These are phyloP conservation scores for Zoanthus sansibaricus DNA, from an alignment of 92 coral and sea anemone genomes.

Conservation along the genomic window DNA sequence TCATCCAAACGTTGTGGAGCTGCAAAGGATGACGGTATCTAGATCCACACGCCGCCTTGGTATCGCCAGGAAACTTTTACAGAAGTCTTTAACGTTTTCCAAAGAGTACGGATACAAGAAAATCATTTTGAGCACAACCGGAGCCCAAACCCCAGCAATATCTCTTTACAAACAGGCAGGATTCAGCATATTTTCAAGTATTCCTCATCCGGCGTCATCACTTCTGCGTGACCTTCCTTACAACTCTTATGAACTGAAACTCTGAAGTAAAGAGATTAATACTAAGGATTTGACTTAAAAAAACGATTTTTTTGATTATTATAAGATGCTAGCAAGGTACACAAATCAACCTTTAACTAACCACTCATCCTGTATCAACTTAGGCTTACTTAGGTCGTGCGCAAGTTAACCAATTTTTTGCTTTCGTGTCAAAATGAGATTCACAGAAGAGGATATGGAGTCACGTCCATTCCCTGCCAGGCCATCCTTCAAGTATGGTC, in stretches of 20 bases:
- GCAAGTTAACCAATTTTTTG: neutral
- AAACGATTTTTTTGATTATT: neutral
- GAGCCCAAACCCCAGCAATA: slow-evolving; percentile 82
- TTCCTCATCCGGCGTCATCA: slow-evolving; percentile 37
- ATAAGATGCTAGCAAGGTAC: neutral
- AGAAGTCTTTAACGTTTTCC: slow-evolving; percentile 67
- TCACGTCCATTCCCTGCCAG: neutral
- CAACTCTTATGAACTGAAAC: slow-evolving; percentile 37
- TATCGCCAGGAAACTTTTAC: slow-evolving; percentile 73
- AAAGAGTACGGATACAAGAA: slow-evolving; percentile 56
- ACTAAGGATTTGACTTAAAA: neutral
- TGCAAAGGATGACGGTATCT: slow-evolving; percentile 88
- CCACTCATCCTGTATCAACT: no score
- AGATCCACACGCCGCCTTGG: slow-evolving; percentile 73
- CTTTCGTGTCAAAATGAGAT: neutral
- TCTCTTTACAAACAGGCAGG: slow-evolving; percentile 70
- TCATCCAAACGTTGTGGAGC: slow-evolving; percentile 71
- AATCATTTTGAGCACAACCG: slow-evolving; percentile 78
- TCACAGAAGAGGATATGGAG: neutral
- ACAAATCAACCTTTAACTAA: neutral
- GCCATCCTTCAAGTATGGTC: neutral
- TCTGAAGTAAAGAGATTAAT: neutral
- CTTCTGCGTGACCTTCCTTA: slow-evolving; percentile 40
- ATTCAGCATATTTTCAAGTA: slow-evolving; percentile 38
- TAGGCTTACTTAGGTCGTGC: no score